A percentile compares a stretch with the other conserved stretches of the same genome.
These are phyloP conservation scores for Gastrophryne carolinensis DNA, from an alignment of 2,797 vertebrate species.

Conservation along the genomic window DNA sequence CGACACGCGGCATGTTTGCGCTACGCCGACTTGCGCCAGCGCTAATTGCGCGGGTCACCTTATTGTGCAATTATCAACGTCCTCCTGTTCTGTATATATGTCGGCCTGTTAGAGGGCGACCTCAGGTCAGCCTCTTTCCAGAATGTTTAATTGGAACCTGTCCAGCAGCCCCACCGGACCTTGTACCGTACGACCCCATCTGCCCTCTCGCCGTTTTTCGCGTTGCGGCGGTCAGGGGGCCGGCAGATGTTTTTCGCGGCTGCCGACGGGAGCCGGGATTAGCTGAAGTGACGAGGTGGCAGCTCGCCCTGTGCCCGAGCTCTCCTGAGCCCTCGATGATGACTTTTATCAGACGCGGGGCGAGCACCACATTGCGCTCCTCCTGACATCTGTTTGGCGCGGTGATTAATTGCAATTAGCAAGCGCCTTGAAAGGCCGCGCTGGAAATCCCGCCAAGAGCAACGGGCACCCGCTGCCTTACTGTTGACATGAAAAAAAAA, in stretches of 20 bases:
- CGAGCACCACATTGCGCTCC: constrained; percentile 83
- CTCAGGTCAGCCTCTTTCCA: no score
- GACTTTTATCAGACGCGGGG: constrained; percentile 81
- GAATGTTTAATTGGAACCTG: no score
- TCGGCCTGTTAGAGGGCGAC: no score
- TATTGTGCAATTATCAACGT: no score
- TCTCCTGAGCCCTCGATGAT: constrained; percentile 70
- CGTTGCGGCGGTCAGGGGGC: not conserved
- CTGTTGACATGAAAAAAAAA: not conserved
- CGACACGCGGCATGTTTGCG: not conserved
- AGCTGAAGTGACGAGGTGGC: constrained; percentile 54
- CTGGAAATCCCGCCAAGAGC: constrained; percentile 93
- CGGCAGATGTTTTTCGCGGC: not conserved
- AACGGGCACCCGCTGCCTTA: constrained; percentile 89
- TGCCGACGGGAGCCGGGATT: not conserved
- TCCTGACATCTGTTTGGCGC: constrained; percentile 96
- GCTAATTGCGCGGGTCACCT: no score
- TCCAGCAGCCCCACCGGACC: no score
- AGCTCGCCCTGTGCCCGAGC: constrained; percentile 54
- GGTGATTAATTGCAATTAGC: constrained; percentile 99
- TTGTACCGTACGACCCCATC: no score
- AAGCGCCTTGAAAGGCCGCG: constrained; percentile 90
- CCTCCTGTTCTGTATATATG: no score
- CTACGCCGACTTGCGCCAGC: no score
- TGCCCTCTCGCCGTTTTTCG: not conserved